Evolutionary conservation across 1,140 invertebrate species (phyloP).

Genomic region (Orussus abietinus): DNA sequence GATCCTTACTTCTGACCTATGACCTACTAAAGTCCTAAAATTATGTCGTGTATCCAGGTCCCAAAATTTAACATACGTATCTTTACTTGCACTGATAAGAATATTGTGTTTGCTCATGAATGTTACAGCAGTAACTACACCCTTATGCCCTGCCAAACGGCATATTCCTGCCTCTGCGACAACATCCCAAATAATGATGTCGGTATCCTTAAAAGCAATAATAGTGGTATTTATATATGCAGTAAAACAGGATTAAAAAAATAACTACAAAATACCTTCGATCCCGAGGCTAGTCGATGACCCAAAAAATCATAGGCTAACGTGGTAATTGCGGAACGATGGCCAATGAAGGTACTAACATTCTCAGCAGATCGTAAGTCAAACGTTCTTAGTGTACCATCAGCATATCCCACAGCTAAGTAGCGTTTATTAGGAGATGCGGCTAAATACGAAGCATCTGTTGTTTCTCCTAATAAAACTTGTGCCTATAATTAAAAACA

Average conservation of each 20-base stretch:
- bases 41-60: constrained; percentile 92
- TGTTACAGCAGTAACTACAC: constrained; percentile 77
- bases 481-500: constrained; percentile 56
- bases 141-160: constrained; percentile 89
- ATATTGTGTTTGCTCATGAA: constrained; percentile 79
- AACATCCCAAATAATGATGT: constrained; percentile 93
- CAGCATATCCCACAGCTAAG: constrained; percentile 86
- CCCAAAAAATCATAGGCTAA: constrained; percentile 78
- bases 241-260: constrained; percentile 5
- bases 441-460: constrained; percentile 69
- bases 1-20: constrained; percentile 65
- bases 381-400: constrained; percentile 85
- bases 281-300: constrained; percentile 78
- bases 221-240: constrained; percentile 6
- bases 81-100: constrained; percentile 87
- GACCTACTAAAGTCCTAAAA: constrained; percentile 86
- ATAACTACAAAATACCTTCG: constrained; percentile 61
- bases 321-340: constrained; percentile 80
- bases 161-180: constrained; percentile 86
- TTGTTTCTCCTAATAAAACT: constrained; percentile 72
- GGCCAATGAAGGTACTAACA: constrained; percentile 80
- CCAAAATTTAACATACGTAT: constrained; percentile 97
- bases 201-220: constrained; percentile 68
- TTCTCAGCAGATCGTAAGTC: constrained; percentile 67
- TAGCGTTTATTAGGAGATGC: constrained; percentile 69